A percentile compares a stretch with the other conserved stretches of the same genome.
These are phyloP conservation scores for Marisa cornuarietis DNA, from an alignment of 1,140 invertebrate genomes.

Conservation along the genomic window DNA sequence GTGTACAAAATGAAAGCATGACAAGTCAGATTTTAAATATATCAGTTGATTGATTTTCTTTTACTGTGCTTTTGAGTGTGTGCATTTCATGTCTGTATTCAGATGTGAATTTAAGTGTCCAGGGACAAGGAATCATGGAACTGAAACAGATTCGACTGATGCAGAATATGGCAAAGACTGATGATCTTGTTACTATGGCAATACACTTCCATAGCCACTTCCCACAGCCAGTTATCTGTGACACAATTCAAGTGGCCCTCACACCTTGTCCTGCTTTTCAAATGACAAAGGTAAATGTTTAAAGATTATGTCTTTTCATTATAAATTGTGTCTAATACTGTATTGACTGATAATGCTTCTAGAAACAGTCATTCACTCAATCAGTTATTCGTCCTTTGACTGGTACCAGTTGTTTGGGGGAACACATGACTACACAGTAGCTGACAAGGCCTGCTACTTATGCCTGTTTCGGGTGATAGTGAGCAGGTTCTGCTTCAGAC, in stretches of 20 bases:
- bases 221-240: constrained; percentile 48
- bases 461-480: no score
- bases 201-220: constrained; percentile 72
- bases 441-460: no score
- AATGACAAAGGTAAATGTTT: neutral
- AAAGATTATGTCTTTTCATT: neutral
- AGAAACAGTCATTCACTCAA: no score
- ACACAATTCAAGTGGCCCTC: constrained; percentile 29
- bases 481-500: no score
- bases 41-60: no score
- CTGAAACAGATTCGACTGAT: neutral
- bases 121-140: constrained; percentile 19
- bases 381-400: no score
- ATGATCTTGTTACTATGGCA: constrained; percentile 70
- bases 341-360: no score
- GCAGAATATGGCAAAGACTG: constrained; percentile 66
- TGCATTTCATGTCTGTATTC: constrained; percentile 6
- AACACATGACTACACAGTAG: no score
- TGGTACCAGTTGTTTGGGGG: no score
- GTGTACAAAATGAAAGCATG: constrained; percentile 17
- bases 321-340: no score
- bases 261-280: neutral
- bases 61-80: no score
- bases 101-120: constrained; percentile 23
- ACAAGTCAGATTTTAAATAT: no score